phyloP scores from a whole-genome alignment of 2,888 invertebrate genomes.

The Coelopa pilipes region DNA sequence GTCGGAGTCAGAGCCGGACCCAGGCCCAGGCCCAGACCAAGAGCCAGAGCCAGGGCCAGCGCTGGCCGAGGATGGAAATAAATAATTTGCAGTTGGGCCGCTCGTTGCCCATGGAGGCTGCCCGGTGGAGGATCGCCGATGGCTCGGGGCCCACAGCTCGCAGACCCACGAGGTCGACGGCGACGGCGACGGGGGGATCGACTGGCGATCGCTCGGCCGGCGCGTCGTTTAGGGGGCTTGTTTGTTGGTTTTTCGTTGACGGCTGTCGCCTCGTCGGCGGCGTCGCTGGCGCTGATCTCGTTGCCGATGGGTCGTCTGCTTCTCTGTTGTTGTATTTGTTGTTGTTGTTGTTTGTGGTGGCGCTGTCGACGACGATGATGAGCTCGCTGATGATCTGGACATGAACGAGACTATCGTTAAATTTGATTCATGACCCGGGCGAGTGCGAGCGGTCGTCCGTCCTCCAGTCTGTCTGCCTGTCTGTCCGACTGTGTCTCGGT shows the following conservation, averaged over 20 bases:
- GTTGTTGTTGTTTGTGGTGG: slow-evolving; percentile 35
- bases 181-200: neutral
- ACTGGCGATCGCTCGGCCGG: slow-evolving; percentile 32
- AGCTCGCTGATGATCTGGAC: slow-evolving; percentile 60
- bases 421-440: slow-evolving; percentile 64
- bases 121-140: slow-evolving; percentile 30
- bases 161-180: slow-evolving; percentile 1
- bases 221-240: slow-evolving; percentile 44
- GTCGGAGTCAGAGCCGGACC: neutral
- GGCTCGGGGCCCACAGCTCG: slow-evolving; percentile 17
- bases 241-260: slow-evolving; percentile 52
- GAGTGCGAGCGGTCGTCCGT: slow-evolving; percentile 36
- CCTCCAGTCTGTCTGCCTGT: slow-evolving; percentile 10
- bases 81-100: slow-evolving; percentile 36
- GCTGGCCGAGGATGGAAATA: slow-evolving; percentile 10
- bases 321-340: slow-evolving; percentile 14
- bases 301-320: slow-evolving; percentile 15
- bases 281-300: slow-evolving; percentile 29
- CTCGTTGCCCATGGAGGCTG: neutral
- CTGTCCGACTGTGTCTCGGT: neutral
- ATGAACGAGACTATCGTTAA: slow-evolving; percentile 66
- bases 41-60: neutral
- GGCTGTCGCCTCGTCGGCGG: slow-evolving; percentile 45
- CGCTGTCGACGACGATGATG: slow-evolving; percentile 50
- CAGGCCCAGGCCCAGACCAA: too few species aligned